Percentiles rank a stretch among this genome's conserved stretches.
Evolutionary conservation across 2,888 invertebrate genomes (phyloP).

Genomic region (Agelastica alni): DNA sequence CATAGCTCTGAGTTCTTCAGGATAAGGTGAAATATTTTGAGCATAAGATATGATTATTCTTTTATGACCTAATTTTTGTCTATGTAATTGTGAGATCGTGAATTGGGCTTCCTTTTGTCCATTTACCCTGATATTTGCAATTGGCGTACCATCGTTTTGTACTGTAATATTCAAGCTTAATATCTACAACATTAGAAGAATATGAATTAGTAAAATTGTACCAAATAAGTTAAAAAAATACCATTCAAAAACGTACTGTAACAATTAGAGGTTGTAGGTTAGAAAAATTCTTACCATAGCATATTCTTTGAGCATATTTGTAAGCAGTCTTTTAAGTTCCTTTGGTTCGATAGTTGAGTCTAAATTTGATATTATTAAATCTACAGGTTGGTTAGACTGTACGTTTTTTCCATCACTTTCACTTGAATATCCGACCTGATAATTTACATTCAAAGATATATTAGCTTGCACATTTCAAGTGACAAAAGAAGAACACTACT

Average conservation of each 20-base stretch:
- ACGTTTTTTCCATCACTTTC: constrained; percentile 25
- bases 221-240: too few species aligned
- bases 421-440: constrained; percentile 28
- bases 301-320: constrained; percentile 67
- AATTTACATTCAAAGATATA: too few species aligned
- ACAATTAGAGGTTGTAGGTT: too few species aligned
- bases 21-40: constrained; percentile 67
- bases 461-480: too few species aligned
- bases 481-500: too few species aligned
- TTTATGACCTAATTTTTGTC: constrained; percentile 79
- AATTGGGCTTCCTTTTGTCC: constrained; percentile 68
- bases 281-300: constrained; percentile 60
- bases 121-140: constrained; percentile 73
- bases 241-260: too few species aligned
- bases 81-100: constrained; percentile 82
- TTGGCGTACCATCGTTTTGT: constrained; percentile 69
- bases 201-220: too few species aligned
- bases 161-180: constrained; percentile 65
- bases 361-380: constrained; percentile 70
- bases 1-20: constrained; percentile 68
- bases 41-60: constrained; percentile 77
- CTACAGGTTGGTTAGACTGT: constrained; percentile 47
- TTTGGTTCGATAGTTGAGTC: constrained; percentile 70
- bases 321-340: constrained; percentile 68
- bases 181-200: too few species aligned